A percentile compares a stretch with the other conserved stretches of the same genome.
phyloP scores from a whole-genome alignment of 2,888 invertebrate species.

The Scaptomyza tumidula region DNA sequence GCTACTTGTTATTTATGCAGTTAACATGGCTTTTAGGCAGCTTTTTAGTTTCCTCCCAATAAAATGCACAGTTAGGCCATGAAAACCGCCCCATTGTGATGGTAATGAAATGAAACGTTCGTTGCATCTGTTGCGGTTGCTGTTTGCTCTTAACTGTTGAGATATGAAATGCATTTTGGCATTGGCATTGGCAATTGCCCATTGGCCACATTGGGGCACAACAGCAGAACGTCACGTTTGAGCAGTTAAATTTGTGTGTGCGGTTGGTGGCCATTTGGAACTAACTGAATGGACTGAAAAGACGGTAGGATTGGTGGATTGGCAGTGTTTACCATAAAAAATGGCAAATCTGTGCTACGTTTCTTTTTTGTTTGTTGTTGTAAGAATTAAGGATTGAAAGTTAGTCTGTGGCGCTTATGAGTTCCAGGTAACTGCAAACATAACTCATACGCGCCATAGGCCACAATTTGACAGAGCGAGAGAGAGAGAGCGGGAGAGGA shows the following conservation, averaged over 20 bases:
- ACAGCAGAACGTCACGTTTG: slow-evolving; percentile 64
- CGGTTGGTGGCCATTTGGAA: slow-evolving; percentile 50
- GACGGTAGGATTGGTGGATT: slow-evolving; percentile 18
- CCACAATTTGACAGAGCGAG: slow-evolving; percentile 48
- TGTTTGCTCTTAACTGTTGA: slow-evolving; percentile 2
- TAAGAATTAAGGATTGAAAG: slow-evolving; percentile 41
- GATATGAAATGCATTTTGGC: slow-evolving; percentile 42
- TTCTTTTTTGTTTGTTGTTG: slow-evolving; percentile 27
- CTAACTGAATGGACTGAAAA: neutral
- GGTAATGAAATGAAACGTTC: slow-evolving; percentile 39
- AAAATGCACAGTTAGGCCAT: slow-evolving; percentile 37
- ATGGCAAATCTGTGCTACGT: slow-evolving; percentile 78
- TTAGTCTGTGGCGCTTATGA: slow-evolving; percentile 44
- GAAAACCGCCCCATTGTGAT: neutral
- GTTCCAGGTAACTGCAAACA: slow-evolving; percentile 68
- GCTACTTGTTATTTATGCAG: slow-evolving; percentile 22
- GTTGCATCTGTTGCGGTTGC: slow-evolving; percentile 36
- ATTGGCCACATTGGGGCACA: slow-evolving; percentile 29
- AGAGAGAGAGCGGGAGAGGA: slow-evolving; percentile 5
- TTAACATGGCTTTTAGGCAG: slow-evolving; percentile 32
- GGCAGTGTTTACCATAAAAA: slow-evolving; percentile 75
- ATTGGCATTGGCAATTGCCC: slow-evolving; percentile 17
- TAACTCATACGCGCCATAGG: slow-evolving; percentile 77
- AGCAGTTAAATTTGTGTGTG: slow-evolving; percentile 71
- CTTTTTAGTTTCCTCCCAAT: slow-evolving; percentile 10